A percentile compares a stretch with the other conserved stretches of the same genome.
Conservation (phyloP, 1,140 invertebrate genomes). For the Eriocheir sinensis region DNA sequence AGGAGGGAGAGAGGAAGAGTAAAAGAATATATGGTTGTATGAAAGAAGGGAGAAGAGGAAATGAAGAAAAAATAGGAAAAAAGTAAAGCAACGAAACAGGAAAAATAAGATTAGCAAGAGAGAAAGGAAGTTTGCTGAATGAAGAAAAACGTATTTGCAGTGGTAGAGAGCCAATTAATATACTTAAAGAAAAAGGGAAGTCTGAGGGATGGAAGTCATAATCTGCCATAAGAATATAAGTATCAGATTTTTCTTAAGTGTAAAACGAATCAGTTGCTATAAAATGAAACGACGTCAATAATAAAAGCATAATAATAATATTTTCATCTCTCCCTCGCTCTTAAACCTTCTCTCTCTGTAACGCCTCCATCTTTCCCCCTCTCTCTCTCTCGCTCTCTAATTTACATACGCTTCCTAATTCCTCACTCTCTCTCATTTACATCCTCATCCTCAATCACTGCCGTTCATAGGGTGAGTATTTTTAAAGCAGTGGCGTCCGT, state of each 20-base stretch:
- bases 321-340: background rate
- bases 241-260: too few species aligned
- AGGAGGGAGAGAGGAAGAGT: background rate
- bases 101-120: background rate
- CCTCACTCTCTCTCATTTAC: background rate
- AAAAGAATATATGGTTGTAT: background rate
- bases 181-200: too few species aligned
- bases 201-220: too few species aligned
- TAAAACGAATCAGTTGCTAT: too few species aligned
- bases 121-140: too few species aligned
- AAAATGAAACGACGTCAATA: too few species aligned
- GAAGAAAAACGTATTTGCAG: too few species aligned
- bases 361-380: too few species aligned
- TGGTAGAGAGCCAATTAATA: too few species aligned
- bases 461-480: background rate
- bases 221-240: too few species aligned
- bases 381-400: background rate
- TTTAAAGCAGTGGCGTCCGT: background rate
- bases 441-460: background rate
- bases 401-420: background rate
- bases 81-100: background rate
- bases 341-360: too few species aligned
- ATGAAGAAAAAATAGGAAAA: background rate
- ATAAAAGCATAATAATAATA: background rate
- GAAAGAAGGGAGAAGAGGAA: background rate